Base-by-base conservation (phyloP, 2,113 vertebrate genomes). In the Colaptes auratus region DNA sequence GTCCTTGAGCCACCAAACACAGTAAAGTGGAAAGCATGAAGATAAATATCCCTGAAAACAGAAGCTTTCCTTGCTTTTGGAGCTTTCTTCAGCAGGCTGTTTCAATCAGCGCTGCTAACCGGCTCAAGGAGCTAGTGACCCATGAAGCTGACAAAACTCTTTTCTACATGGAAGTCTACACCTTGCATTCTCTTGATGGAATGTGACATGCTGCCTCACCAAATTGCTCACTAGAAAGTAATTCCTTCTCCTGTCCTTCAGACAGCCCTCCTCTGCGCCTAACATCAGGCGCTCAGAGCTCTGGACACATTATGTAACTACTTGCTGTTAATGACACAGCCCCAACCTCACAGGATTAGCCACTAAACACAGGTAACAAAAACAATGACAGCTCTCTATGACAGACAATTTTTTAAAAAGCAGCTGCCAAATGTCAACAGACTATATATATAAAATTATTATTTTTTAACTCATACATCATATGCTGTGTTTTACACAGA, bases 211-310 rank as follows among this genome's bases (percentile, higher is more conserved):
- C 4, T 64, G 67, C 75, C 64, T 71, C 0, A 0, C 46, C 2
- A 9, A 89, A 61, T 6, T 44, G 50, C 82, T 82, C 52, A 7
- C 28, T 9, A 63, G 52, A 77, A 92, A 72, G 6, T 9, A 81
- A 87, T 71, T 89, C 89, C 83, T 95, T 81, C 77, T 89, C 67
- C 64, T 61, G 75, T 56, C 91, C 96, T 96, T 90, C 85, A 96
- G 84, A 56, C 33, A 87, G 67, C 36, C 4, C 71, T 94, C 55
- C 88, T 70, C 60, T 66, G 30, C 39, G 82, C 82, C 42, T 2
- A 87, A 73, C 64, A 39, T 82, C 82, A 88, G 91, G 42, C 71
- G 44, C 71, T 87, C 50, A 55, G 59, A 70, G 78, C 55, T 60
- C 64, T 86, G 82, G 46, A 35, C 56, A 58, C 30, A 55, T 82